Conservation (phyloP, 2,888 invertebrate genomes). For the Ichneumoninae sp. region DNA sequence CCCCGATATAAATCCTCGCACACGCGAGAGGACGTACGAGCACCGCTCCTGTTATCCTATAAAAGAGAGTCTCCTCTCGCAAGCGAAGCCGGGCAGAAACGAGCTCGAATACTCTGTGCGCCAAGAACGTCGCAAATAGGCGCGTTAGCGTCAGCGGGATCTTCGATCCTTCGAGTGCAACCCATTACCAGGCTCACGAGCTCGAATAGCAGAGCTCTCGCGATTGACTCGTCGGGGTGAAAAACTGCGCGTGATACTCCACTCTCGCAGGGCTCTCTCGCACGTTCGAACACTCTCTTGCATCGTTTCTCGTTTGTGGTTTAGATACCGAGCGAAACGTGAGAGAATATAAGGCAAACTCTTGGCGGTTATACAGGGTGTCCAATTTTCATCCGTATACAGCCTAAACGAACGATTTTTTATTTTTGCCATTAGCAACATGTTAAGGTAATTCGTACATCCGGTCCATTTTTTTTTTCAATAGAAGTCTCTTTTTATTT, state of each 20-base stretch:
- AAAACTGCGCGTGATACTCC: slow-evolving; percentile 51
- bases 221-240: slow-evolving; percentile 65
- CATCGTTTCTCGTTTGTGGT: slow-evolving; percentile 21
- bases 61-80: slow-evolving; percentile 32
- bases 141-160: slow-evolving; percentile 59
- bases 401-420: background rate
- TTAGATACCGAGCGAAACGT: slow-evolving; percentile 42
- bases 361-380: slow-evolving; percentile 30
- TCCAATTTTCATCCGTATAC: background rate
- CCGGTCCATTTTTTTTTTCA: background rate
- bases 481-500: background rate
- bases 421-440: background rate
- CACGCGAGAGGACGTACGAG: slow-evolving; percentile 54
- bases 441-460: background rate
- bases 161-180: slow-evolving; percentile 38
- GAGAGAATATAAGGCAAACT: slow-evolving; percentile 34
- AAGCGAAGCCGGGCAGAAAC: slow-evolving; percentile 7
- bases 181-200: slow-evolving; percentile 50
- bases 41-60: slow-evolving; percentile 52
- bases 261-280: slow-evolving; percentile 21
- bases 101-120: slow-evolving; percentile 33
- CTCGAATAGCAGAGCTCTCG: slow-evolving; percentile 41
- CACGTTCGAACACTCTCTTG: slow-evolving; percentile 28
- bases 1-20: slow-evolving; percentile 62
- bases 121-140: slow-evolving; percentile 63